Conservation (phyloP, 1,140 invertebrate genomes). For the Mercenaria mercenaria region DNA sequence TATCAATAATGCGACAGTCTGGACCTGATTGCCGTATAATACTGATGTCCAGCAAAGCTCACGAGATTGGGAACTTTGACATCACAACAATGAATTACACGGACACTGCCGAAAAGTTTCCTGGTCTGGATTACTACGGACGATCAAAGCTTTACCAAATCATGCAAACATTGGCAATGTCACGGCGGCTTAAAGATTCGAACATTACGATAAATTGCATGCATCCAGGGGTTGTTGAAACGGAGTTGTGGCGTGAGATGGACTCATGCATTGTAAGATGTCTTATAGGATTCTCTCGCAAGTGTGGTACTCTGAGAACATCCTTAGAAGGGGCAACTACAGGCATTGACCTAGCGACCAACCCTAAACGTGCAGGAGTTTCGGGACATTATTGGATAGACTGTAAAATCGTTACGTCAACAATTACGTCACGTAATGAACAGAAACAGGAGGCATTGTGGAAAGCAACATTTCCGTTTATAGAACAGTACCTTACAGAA, state of each 20-base stretch:
- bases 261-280: neutral
- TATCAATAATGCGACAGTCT: slow-evolving; percentile 31
- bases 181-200: neutral
- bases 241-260: neutral
- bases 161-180: slow-evolving; percentile 26
- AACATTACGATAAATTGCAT: slow-evolving; percentile 32
- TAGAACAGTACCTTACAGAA: neutral
- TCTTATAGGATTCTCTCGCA: neutral
- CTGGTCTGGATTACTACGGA: slow-evolving; percentile 27
- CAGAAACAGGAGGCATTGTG: neutral
- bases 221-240: slow-evolving; percentile 17
- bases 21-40: slow-evolving; percentile 54
- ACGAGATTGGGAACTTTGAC: slow-evolving; percentile 22
- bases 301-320: neutral
- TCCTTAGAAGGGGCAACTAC: neutral
- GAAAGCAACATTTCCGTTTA: neutral
- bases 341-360: slow-evolving; percentile 9
- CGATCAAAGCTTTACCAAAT: slow-evolving; percentile 49
- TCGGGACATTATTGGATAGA: slow-evolving; percentile 6
- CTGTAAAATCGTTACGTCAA: neutral
- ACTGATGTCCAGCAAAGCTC: slow-evolving; percentile 13
- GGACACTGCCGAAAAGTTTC: neutral
- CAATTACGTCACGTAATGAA: neutral
- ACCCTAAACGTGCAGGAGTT: neutral
- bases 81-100: slow-evolving; percentile 20